Conservation (phyloP, 2,888 invertebrate species). For the Apamea anceps region DNA sequence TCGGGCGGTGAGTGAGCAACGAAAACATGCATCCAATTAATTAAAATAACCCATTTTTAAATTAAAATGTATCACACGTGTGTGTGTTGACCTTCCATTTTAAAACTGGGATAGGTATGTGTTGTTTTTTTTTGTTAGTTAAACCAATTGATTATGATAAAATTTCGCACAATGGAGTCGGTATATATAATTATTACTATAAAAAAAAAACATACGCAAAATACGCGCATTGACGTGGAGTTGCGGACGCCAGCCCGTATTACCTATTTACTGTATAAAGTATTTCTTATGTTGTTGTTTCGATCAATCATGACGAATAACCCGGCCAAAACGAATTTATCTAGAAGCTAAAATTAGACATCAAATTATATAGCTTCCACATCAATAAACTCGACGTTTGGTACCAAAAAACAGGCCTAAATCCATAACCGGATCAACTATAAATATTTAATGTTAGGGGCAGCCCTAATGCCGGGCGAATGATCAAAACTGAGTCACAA, state of each 20-base stretch:
- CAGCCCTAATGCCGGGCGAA: slow-evolving; percentile 61
- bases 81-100: slow-evolving; percentile 22
- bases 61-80: slow-evolving; percentile 5
- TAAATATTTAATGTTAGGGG: slow-evolving; percentile 39
- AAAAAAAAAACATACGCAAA: no score
- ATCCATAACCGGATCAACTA: slow-evolving; percentile 22
- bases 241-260: no score
- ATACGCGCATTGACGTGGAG: no score
- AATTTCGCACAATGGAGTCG: not conserved
- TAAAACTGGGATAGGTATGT: not conserved
- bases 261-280: no score
- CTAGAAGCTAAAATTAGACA: not conserved
- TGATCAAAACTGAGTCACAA: slow-evolving; percentile 57
- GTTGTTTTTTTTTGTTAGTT: slow-evolving; percentile 2
- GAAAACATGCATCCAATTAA: slow-evolving; percentile 40
- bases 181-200: not conserved
- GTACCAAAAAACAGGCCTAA: slow-evolving; percentile 29
- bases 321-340: slow-evolving; percentile 4
- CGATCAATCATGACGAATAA: not conserved
- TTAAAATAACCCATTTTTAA: slow-evolving; percentile 34
- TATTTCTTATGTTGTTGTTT: not conserved
- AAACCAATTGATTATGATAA: slow-evolving; percentile 1
- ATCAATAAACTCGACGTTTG: slow-evolving; percentile 28
- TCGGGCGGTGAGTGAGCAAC: not conserved
- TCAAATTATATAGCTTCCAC: slow-evolving; percentile 19